phyloP scores from a whole-genome alignment of 2,113 vertebrate species.

The Leptosomus discolor region DNA sequence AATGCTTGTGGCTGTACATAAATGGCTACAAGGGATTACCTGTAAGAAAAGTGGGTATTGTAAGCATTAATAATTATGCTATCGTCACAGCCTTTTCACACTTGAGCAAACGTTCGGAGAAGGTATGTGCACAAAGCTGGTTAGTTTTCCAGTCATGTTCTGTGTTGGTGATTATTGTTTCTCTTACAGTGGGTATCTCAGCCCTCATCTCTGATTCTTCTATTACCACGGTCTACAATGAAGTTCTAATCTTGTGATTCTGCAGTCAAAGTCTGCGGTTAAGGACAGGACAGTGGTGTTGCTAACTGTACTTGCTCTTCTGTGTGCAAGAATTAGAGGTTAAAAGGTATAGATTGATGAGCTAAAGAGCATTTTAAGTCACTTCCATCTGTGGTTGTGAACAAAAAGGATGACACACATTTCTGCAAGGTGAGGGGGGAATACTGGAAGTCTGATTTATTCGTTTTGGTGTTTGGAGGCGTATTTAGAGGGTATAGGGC shows the following conservation, averaged over 20 bases:
- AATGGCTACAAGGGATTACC: background rate
- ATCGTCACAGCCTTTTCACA: background rate
- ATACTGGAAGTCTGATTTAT: background rate
- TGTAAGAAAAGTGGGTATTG: background rate
- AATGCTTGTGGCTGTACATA: background rate
- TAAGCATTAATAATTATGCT: background rate
- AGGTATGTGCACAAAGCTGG: background rate
- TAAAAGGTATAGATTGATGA: background rate
- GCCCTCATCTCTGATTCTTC: background rate
- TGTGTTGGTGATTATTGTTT: background rate
- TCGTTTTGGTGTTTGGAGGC: background rate
- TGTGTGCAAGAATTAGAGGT: background rate
- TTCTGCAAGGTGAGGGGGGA: background rate
- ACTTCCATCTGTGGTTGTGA: background rate
- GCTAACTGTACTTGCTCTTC: background rate
- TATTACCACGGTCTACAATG: rapidly evolving
- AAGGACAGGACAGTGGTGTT: background rate
- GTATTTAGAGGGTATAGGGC: rapidly evolving
- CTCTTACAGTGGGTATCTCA: background rate
- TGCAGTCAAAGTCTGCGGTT: background rate
- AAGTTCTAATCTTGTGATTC: background rate
- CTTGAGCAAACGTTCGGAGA: background rate
- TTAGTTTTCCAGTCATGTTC: background rate
- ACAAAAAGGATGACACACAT: rapidly evolving
- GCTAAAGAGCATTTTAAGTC: background rate